These are phyloP conservation scores for Octomys mimax DNA, from an alignment of 2,797 vertebrate species.

Conservation along the genomic window DNA sequence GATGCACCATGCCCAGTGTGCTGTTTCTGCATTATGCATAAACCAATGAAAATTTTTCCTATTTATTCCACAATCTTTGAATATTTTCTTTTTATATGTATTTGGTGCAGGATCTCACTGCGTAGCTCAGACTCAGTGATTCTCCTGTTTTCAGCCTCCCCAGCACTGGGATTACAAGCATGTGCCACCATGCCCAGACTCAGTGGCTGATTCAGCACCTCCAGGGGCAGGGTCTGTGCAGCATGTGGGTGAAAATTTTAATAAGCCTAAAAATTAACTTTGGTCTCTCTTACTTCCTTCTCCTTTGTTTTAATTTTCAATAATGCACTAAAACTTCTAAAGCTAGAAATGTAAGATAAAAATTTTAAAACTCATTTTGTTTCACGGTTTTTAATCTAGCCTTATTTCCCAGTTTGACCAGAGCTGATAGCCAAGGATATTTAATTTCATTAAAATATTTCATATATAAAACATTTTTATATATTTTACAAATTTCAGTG, in stretches of 20 bases:
- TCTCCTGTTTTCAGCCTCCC: no score
- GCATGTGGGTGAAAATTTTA: neutral
- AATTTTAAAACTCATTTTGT: neutral
- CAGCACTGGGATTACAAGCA: no score
- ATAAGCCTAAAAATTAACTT: constrained; percentile 17
- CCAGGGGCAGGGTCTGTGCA: no score
- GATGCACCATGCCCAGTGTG: neutral
- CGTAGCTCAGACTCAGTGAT: no score
- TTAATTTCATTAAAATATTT: neutral
- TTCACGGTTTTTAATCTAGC: neutral
- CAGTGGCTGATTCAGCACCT: no score
- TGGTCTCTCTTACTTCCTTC: neutral
- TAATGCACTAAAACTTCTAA: neutral
- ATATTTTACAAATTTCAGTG: neutral
- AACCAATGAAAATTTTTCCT: neutral
- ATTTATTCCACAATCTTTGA: neutral
- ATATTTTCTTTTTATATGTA: no score
- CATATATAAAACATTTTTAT: neutral
- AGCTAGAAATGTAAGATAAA: neutral
- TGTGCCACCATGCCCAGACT: no score
- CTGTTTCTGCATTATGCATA: neutral
- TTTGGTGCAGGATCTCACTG: no score
- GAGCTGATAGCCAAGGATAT: neutral
- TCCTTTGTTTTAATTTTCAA: neutral
- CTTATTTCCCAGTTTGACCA: neutral